phyloP scores from a whole-genome alignment of 2,888 invertebrate species.

The Volucella inflata region DNA sequence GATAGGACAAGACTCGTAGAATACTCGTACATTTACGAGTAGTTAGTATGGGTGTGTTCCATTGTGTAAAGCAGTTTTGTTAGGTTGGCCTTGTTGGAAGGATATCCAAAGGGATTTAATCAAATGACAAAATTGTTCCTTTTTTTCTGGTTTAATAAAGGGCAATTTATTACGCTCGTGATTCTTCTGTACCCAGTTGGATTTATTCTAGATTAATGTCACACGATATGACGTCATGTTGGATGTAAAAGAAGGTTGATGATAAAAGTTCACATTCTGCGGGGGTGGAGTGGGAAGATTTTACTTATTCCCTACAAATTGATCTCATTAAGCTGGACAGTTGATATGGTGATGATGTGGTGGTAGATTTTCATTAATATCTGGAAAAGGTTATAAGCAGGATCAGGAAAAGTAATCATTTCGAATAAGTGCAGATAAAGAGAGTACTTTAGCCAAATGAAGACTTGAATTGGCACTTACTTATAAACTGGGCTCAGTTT shows the following conservation, averaged over 20 bases:
- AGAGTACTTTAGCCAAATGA: too few species aligned
- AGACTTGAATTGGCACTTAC: too few species aligned
- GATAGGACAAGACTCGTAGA: neutral
- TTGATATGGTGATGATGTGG: constrained; percentile 1
- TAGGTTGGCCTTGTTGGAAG: neutral
- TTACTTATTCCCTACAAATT: constrained; percentile 40
- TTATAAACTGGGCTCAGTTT: too few species aligned
- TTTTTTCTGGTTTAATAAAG: constrained; percentile 62
- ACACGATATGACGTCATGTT: constrained; percentile 42
- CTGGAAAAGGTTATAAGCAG: too few species aligned
- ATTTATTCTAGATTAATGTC: constrained; percentile 22
- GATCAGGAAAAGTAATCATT: too few species aligned
- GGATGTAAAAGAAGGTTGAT: neutral
- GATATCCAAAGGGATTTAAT: constrained; percentile 43
- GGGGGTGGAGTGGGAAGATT: neutral
- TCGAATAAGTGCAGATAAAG: too few species aligned
- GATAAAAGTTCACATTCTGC: neutral
- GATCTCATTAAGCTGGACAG: constrained; percentile 26
- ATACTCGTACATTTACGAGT: neutral
- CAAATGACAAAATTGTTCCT: constrained; percentile 47
- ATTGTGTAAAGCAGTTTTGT: neutral
- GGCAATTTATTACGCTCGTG: constrained; percentile 54
- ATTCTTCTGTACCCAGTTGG: constrained; percentile 31
- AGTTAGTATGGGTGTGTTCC: neutral
- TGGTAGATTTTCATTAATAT: too few species aligned